phyloP scores from a whole-genome alignment of 2,797 vertebrate species.

The Xenops minutus region DNA sequence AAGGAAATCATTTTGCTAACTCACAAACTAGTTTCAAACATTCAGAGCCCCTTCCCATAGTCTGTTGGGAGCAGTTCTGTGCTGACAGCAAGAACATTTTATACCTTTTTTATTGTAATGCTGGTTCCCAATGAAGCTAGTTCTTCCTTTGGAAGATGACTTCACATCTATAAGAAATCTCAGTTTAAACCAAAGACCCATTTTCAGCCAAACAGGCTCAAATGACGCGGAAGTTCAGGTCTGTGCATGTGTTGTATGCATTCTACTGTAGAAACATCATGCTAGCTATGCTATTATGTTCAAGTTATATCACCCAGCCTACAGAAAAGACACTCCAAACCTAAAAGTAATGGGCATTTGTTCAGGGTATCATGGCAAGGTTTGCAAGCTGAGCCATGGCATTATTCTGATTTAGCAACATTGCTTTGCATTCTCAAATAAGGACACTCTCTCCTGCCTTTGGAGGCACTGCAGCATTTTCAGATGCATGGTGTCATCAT shows the following conservation, averaged over 20 bases:
- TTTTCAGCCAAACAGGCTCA: neutral
- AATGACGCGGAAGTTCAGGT: neutral
- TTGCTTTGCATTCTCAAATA: neutral
- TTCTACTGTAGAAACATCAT: neutral
- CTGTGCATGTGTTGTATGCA: neutral
- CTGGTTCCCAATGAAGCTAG: neutral
- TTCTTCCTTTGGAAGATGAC: neutral
- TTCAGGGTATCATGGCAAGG: neutral
- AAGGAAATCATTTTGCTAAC: neutral
- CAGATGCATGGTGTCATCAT: neutral
- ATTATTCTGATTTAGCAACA: neutral
- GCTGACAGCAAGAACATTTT: neutral
- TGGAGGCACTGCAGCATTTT: neutral
- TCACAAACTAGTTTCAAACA: neutral
- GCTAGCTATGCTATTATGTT: neutral
- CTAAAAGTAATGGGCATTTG: neutral
- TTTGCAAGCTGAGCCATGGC: neutral
- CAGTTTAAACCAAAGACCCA: neutral
- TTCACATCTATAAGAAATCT: neutral
- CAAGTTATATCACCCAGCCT: neutral
- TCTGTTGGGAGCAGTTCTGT: neutral
- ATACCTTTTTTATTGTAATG: neutral
- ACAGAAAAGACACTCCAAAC: neutral
- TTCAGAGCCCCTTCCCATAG: neutral
- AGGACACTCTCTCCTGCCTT: neutral